Percentiles rank a stretch among this genome's conserved stretches.
Evolutionary conservation across 2,888 invertebrate species (phyloP).

Genomic region (Papilio gigon): DNA sequence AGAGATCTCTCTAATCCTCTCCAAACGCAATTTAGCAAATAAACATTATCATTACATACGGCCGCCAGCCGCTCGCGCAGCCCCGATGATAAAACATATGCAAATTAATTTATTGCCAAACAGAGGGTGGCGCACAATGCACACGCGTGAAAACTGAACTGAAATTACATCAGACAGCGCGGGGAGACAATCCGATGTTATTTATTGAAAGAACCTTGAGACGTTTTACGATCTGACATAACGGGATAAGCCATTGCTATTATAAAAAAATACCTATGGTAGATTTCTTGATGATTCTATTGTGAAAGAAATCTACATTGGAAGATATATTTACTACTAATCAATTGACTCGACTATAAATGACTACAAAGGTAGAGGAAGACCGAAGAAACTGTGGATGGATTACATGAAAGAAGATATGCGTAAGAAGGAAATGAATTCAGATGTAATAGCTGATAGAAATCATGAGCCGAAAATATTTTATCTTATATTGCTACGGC

Average conservation of each 20-base stretch:
- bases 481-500: too few relatives aligned
- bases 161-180: conserved; percentile 51
- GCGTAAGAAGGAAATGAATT: too few relatives aligned
- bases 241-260: not conserved
- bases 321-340: too few relatives aligned
- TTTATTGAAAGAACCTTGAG: conserved; percentile 15
- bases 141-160: conserved; percentile 58
- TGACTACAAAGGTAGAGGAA: too few relatives aligned
- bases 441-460: too few relatives aligned
- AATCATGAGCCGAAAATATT: too few relatives aligned
- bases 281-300: too few relatives aligned
- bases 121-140: conserved; percentile 53
- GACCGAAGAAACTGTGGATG: too few relatives aligned
- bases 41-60: conserved; percentile 67
- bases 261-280: too few relatives aligned
- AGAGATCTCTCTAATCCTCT: conserved; percentile 50
- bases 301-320: too few relatives aligned
- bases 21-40: conserved; percentile 74
- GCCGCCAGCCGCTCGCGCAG: conserved; percentile 54
- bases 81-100: conserved; percentile 64
- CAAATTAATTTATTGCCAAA: conserved; percentile 65
- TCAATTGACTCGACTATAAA: too few relatives aligned
- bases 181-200: conserved; percentile 10
- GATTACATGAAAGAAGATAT: too few relatives aligned
- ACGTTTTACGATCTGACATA: not conserved